phyloP scores from a whole-genome alignment of 2,797 vertebrate genomes.

The Squalus acanthias region DNA sequence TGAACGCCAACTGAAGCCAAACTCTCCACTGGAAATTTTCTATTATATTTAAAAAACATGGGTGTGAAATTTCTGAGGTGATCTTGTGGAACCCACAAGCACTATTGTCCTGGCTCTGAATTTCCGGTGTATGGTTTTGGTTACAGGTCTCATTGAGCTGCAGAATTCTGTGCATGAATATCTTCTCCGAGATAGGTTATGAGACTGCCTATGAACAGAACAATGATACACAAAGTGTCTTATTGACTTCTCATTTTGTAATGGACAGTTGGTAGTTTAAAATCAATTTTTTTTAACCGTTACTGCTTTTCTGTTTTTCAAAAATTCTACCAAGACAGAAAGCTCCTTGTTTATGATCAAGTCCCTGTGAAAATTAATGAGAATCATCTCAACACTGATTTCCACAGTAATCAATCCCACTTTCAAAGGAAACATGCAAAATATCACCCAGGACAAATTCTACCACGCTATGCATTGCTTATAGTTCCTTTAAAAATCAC shows the following conservation, averaged over 20 bases:
- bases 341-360: slow-evolving; percentile 40
- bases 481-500: not conserved
- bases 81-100: not conserved
- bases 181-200: no score
- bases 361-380: not conserved
- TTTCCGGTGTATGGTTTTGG: not conserved
- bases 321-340: slow-evolving; percentile 42
- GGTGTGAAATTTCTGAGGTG: not conserved
- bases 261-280: not conserved
- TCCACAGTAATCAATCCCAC: not conserved
- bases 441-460: not conserved
- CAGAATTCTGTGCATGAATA: slow-evolving; percentile 55
- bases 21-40: slow-evolving; percentile 41
- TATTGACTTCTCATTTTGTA: not conserved
- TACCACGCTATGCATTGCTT: not conserved
- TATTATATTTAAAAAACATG: slow-evolving; percentile 28
- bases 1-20: slow-evolving; percentile 59
- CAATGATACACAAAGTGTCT: not conserved
- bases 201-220: no score
- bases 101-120: not conserved
- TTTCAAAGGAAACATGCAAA: not conserved
- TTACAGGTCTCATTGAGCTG: slow-evolving; percentile 51
- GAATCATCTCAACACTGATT: not conserved
- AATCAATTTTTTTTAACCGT: not conserved
- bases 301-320: slow-evolving; percentile 32